Percentiles rank a stretch among this genome's conserved stretches.
Evolutionary conservation across 2,888 invertebrate genomes (phyloP).

Genomic region (Apamea epomidion): DNA sequence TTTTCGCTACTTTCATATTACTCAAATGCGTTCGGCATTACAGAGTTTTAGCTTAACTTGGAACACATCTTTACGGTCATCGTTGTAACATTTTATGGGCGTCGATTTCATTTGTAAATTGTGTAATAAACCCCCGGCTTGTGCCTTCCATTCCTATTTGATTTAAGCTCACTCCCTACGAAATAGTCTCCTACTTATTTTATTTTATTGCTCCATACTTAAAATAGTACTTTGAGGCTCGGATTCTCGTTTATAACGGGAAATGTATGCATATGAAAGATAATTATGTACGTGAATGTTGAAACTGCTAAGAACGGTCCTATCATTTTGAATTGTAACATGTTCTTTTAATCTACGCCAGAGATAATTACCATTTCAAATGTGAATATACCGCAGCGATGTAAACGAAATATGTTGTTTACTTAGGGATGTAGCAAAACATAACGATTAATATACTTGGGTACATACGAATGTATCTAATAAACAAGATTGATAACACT

Average conservation of each 20-base stretch:
- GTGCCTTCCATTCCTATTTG: constrained; percentile 73
- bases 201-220: constrained; percentile 75
- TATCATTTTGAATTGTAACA: constrained; percentile 50
- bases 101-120: constrained; percentile 80
- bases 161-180: constrained; percentile 73
- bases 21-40: constrained; percentile 43
- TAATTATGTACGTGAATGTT: constrained; percentile 56
- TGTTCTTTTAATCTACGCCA: constrained; percentile 55
- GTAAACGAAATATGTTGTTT: constrained; percentile 52
- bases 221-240: constrained; percentile 59
- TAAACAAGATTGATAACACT: constrained; percentile 64
- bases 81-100: constrained; percentile 73
- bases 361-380: constrained; percentile 57
- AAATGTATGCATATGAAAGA: constrained; percentile 63
- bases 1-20: constrained; percentile 34
- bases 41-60: constrained; percentile 53
- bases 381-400: constrained; percentile 34
- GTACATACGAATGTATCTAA: constrained; percentile 47
- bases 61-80: constrained; percentile 58
- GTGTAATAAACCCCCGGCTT: constrained; percentile 77
- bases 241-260: constrained; percentile 54
- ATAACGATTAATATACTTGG: constrained; percentile 39
- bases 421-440: constrained; percentile 42
- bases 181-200: constrained; percentile 75
- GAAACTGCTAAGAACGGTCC: constrained; percentile 36